Conservation (phyloP, 2,888 invertebrate genomes). For the Harpalus rufipes region DNA sequence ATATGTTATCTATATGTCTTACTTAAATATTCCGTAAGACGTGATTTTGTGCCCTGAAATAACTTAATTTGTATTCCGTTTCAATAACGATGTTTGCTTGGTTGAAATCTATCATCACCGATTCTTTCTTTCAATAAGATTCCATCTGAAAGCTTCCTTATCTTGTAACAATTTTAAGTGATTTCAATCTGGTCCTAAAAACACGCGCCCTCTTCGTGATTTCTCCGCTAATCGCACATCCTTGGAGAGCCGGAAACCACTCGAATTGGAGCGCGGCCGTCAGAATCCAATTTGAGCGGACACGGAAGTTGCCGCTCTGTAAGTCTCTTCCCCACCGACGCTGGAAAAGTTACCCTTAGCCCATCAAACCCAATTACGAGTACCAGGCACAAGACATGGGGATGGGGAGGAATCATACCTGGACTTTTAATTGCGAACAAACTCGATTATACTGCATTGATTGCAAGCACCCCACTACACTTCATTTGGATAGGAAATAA, state of each 20-base stretch:
- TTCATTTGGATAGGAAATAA: no score
- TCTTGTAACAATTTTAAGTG: constrained; percentile 15
- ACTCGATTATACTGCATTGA: not conserved
- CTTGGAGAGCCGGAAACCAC: constrained; percentile 52
- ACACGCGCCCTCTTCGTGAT: constrained; percentile 23
- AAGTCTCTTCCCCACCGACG: constrained; percentile 3
- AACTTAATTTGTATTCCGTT: no score
- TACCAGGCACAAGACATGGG: constrained; percentile 36
- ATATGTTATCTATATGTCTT: no score
- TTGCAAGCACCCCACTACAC: not conserved
- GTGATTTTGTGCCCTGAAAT: no score
- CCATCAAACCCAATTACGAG: constrained; percentile 74
- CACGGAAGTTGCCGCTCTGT: constrained; percentile 50
- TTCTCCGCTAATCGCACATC: constrained; percentile 50
- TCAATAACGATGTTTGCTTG: not conserved
- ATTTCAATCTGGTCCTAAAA: constrained; percentile 22
- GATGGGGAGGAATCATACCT: constrained; percentile 13
- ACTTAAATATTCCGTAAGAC: no score
- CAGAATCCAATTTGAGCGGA: constrained; percentile 58
- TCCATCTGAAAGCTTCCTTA: constrained; percentile 2
- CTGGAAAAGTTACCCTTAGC: constrained; percentile 67
- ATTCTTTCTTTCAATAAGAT: constrained; percentile 3
- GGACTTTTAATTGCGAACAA: constrained; percentile 19
- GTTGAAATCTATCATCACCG: not conserved
- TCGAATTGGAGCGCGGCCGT: constrained; percentile 50